Evolutionary conservation across 2,113 vertebrate species (phyloP).

Genomic region (Oryctolagus cuniculus): DNA sequence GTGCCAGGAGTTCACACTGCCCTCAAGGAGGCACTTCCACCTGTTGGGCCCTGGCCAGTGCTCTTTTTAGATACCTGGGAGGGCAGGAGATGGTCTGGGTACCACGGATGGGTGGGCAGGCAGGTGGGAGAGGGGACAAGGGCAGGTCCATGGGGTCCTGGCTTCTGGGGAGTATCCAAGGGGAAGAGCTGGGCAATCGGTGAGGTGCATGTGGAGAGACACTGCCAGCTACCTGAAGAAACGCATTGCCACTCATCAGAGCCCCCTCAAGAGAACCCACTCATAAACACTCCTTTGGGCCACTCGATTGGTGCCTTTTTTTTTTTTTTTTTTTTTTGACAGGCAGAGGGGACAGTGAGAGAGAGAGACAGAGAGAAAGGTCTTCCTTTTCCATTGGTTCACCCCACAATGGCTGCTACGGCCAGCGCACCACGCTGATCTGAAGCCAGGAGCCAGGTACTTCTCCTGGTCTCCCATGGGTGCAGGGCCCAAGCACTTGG

Average conservation of each 20-base stretch:
- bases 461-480: too few relatives aligned
- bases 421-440: too few relatives aligned
- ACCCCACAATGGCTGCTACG: too few relatives aligned
- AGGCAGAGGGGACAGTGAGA: too few relatives aligned
- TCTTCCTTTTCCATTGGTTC: too few relatives aligned
- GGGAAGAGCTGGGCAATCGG: not conserved
- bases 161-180: not conserved
- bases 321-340: too few relatives aligned
- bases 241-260: not conserved
- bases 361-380: too few relatives aligned
- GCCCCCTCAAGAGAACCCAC: rapidly evolving
- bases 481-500: too few relatives aligned
- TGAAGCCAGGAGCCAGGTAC: too few relatives aligned
- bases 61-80: not conserved
- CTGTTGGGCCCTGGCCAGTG: not conserved
- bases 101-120: too few relatives aligned
- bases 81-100: not conserved
- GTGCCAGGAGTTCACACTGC: not conserved
- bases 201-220: not conserved
- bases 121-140: not conserved
- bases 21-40: not conserved
- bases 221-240: not conserved
- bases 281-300: not conserved
- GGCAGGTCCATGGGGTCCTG: not conserved
- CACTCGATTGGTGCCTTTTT: not conserved